Evolutionary conservation across 2,797 vertebrate species (phyloP).

Genomic region (Macropus fuliginosus): DNA sequence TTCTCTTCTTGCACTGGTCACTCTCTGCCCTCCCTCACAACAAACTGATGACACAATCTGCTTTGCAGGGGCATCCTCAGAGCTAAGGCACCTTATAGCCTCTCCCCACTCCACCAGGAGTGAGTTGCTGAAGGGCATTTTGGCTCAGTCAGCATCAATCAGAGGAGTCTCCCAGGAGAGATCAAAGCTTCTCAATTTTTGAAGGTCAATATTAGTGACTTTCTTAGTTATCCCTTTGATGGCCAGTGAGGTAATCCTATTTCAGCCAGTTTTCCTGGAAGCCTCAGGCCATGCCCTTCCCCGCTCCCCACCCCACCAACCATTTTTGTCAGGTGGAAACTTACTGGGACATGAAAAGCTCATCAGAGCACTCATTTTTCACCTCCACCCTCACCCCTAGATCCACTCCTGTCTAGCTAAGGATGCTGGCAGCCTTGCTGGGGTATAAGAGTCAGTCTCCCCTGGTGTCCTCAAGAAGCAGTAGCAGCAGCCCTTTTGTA

Average conservation of each 20-base stretch:
- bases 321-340: not conserved
- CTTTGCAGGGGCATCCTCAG: not conserved
- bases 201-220: constrained; percentile 69
- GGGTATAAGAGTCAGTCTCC: constrained; percentile 43
- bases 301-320: not conserved
- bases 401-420: constrained; percentile 26
- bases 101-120: not conserved
- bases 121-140: constrained; percentile 33
- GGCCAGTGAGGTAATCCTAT: constrained; percentile 46
- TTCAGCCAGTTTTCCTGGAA: constrained; percentile 58
- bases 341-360: constrained; percentile 43
- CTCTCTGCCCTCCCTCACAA: not conserved
- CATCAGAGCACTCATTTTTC: constrained; percentile 31
- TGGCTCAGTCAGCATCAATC: constrained; percentile 7
- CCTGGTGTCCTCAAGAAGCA: constrained; percentile 47
- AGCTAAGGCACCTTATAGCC: constrained; percentile 3
- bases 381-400: not conserved
- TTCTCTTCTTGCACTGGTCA: not conserved
- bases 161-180: constrained; percentile 2
- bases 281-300: constrained; percentile 30
- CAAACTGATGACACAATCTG: not conserved
- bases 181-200: constrained; percentile 19
- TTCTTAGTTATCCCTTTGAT: constrained; percentile 37
- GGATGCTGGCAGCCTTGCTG: not conserved
- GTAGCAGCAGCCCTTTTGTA: constrained; percentile 58